Percentiles rank a stretch among this genome's conserved stretches.
Conservation (phyloP, 1,140 invertebrate genomes). For the Drosophila littoralis region DNA sequence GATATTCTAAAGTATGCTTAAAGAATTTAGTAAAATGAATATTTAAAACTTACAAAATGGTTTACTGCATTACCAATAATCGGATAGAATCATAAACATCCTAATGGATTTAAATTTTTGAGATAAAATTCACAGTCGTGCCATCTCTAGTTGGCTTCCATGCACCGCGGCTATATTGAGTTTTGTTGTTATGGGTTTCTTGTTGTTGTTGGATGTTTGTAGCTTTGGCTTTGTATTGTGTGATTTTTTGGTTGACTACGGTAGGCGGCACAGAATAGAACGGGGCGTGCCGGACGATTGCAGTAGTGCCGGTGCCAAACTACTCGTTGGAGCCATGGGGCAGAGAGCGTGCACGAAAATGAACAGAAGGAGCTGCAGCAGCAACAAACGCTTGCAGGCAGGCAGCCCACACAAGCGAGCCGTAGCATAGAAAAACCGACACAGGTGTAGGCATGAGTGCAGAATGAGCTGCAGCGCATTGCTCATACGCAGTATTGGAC, state of each 20-base stretch:
- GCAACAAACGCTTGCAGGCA: conserved; percentile 45
- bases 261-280: conserved; percentile 14
- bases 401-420: conserved; percentile 18
- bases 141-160: conserved; percentile 2
- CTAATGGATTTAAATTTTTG: background rate
- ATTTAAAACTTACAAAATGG: no score
- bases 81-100: background rate
- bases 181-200: conserved; percentile 8
- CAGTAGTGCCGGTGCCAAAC: conserved; percentile 60
- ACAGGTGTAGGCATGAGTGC: conserved; percentile 16
- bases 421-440: background rate
- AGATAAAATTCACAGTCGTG: background rate
- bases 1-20: no score
- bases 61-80: no score
- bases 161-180: conserved; percentile 17
- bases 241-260: conserved; percentile 66
- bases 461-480: conserved; percentile 67
- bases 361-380: conserved; percentile 47
- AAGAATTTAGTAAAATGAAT: no score
- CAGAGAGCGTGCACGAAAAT: conserved; percentile 60
- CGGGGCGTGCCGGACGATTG: conserved; percentile 47
- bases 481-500: conserved; percentile 75
- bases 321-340: conserved; percentile 58
- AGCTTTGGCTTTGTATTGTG: conserved; percentile 76
- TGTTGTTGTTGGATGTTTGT: conserved; percentile 52